Evolutionary conservation across 2,888 invertebrate genomes (phyloP).

Genomic region (Mimumesa dahlbomi): DNA sequence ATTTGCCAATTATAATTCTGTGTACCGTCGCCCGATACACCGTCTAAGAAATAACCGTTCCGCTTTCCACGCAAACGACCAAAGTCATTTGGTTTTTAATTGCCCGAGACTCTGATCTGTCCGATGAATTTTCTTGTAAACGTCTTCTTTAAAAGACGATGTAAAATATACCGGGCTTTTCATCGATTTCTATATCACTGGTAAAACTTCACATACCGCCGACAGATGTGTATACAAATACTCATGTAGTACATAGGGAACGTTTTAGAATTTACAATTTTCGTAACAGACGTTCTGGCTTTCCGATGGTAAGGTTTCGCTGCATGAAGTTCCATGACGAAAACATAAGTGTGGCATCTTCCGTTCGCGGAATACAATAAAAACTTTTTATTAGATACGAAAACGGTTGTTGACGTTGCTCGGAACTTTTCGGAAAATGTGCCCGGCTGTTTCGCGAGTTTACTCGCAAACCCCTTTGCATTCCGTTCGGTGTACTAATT

Average conservation of each 20-base stretch:
- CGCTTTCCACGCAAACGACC: too few relatives aligned
- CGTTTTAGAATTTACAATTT: background rate
- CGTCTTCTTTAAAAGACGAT: too few relatives aligned
- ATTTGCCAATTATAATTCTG: conserved; percentile 55
- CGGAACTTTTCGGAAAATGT: conserved; percentile 16
- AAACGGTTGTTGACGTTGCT: conserved; percentile 20
- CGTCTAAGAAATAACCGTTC: background rate
- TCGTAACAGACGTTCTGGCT: background rate
- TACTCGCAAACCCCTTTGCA: too few relatives aligned
- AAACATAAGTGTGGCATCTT: conserved; percentile 15
- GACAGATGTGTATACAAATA: too few relatives aligned
- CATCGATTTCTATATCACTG: too few relatives aligned
- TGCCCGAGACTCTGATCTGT: too few relatives aligned
- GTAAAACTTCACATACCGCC: too few relatives aligned
- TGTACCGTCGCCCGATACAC: conserved; percentile 5
- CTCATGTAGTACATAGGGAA: too few relatives aligned
- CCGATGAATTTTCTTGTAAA: too few relatives aligned
- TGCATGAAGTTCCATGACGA: conserved; percentile 6
- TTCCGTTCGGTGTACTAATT: too few relatives aligned
- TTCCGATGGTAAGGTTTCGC: background rate
- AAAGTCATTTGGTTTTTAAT: too few relatives aligned
- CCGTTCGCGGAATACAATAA: conserved; percentile 12
- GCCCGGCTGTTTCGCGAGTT: conserved; percentile 4
- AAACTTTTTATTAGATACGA: conserved; percentile 38
- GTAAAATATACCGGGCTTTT: too few relatives aligned